These are phyloP conservation scores for Parauchenoglanis ngamensis DNA, from an alignment of 2,797 vertebrate species.

Conservation along the genomic window DNA sequence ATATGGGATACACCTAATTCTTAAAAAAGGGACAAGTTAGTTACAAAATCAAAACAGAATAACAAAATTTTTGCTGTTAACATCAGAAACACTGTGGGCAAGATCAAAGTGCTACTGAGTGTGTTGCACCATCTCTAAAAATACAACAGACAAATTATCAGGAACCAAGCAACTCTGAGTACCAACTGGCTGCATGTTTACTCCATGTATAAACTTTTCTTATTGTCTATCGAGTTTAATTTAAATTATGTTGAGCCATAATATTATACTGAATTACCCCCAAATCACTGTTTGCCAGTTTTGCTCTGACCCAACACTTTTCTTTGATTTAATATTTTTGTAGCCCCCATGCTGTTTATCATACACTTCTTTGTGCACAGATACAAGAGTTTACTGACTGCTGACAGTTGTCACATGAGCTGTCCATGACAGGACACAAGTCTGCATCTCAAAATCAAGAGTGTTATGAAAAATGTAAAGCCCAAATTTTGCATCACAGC, in stretches of 20 bases:
- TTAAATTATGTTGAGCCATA: conserved; percentile 2
- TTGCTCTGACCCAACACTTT: not conserved
- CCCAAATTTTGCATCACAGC: not conserved
- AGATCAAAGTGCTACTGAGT: not conserved
- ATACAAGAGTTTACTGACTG: not conserved
- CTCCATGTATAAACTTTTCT: not conserved
- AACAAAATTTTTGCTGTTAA: not conserved
- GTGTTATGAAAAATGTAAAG: not conserved
- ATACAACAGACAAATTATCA: conserved; percentile 4
- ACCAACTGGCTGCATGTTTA: not conserved
- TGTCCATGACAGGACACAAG: not conserved
- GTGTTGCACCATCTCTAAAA: not conserved
- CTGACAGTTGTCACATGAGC: not conserved
- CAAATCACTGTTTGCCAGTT: not conserved
- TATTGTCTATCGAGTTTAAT: not conserved
- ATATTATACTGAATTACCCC: not conserved
- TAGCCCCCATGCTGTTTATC: not conserved
- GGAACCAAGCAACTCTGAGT: not conserved
- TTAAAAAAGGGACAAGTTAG: not conserved
- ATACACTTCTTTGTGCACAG: not conserved
- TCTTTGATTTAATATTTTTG: not conserved
- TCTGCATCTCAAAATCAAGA: not conserved
- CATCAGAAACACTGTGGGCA: not conserved
- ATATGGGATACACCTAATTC: not conserved
- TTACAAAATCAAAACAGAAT: not conserved